Evolutionary conservation across 2,113 vertebrate species (phyloP), one percentile per base, ranked within the genome.

Genomic region (Eurypyga helias): DNA sequence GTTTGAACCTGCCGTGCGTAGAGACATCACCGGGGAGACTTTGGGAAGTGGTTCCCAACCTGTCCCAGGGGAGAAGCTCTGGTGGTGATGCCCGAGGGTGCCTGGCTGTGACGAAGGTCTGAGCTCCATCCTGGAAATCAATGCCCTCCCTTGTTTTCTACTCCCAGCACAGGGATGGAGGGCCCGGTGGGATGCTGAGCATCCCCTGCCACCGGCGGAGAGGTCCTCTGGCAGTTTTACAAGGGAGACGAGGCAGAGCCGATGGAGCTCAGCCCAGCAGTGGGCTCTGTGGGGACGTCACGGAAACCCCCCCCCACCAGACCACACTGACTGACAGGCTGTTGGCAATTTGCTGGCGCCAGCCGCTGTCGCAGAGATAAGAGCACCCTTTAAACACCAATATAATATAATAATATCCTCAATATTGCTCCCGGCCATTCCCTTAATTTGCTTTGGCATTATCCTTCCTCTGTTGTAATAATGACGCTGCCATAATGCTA

Each of bases 401-500:
- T 41, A 41, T 41, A 41, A 41, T 41, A 41, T 41, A 41, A 41
- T 41, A 41, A 41, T 41, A 41, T n/a, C 28, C 48, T 21, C 6
- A 0, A 4, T 8, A 9, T 3, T 5, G 11, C 64, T 49, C 29
- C 23, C 1, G 8, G 72, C 72, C 70, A 4, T 36, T 72, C 64
- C 84, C 28, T 81, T 52, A 2, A 51, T 87, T 41, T 7, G 3
- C 36, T 70, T 29, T 49, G 43, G 6, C 7, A 0, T 38, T 8
- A 6, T 14, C n/a, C 33, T 24, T 19, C 17, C 67, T 38, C 54
- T 49, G 43, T 67, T 9, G 1, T 41, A 29, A 11, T 34, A 11
- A 9, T 0, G 0, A 9, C 13, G 1, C 1, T 24, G 52, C 36
- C 57, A 2, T 31, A 36, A 58, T 14, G 69, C 28, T 34, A 52